A percentile compares a stretch with the other conserved stretches of the same genome.
These are phyloP conservation scores for Microchirus variegatus DNA, from an alignment of 2,797 vertebrate genomes.

Conservation along the genomic window DNA sequence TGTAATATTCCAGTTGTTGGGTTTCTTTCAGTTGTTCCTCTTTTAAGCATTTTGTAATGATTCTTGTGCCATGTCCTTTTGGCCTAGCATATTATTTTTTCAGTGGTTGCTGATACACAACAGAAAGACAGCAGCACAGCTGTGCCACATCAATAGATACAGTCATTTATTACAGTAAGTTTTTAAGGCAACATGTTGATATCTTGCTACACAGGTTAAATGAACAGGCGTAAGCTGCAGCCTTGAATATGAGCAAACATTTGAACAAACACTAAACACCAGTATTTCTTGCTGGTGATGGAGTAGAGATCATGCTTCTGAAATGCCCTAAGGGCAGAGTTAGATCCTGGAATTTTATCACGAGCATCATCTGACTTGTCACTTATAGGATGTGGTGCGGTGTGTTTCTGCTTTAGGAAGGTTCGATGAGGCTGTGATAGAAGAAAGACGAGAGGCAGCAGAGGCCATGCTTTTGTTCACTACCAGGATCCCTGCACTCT, in stretches of 20 bases:
- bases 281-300: no score
- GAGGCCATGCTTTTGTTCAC: conserved; percentile 87
- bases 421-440: conserved; percentile 90
- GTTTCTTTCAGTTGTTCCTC: not conserved
- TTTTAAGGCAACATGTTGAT: not conserved
- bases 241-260: no score
- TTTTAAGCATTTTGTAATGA: not conserved
- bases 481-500: conserved; percentile 86
- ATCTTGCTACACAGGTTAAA: not conserved
- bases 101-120: not conserved
- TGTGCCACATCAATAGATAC: not conserved
- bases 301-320: no score
- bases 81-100: not conserved
- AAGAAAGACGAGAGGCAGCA: conserved; percentile 86
- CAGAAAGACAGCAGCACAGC: not conserved
- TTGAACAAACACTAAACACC: no score
- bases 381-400: not conserved
- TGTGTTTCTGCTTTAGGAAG: conserved; percentile 78
- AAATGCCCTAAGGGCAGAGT: no score
- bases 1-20: not conserved
- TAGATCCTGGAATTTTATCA: no score
- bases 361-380: no score
- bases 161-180: not conserved
- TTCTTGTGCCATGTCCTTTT: conserved; percentile 31
- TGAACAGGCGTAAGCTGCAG: not conserved